Evolutionary conservation across 2,797 vertebrate species (phyloP).

Genomic region (Sebastes itinus): DNA sequence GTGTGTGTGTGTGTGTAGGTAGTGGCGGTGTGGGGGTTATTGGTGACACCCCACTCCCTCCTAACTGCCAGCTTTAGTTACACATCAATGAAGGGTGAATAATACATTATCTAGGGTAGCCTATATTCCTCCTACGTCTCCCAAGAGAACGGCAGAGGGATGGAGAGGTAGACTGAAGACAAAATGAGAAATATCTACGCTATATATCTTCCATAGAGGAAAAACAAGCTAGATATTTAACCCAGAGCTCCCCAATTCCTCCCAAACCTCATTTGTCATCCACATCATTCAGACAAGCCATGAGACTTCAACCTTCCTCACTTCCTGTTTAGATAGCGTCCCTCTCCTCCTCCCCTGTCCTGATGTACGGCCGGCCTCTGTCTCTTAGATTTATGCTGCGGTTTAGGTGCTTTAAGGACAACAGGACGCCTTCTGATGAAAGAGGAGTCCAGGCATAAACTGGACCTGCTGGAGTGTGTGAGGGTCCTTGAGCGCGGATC

Average conservation of each 20-base stretch:
- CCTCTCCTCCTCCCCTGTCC: background rate
- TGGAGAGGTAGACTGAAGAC: conserved; percentile 25
- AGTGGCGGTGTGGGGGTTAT: conserved; percentile 52
- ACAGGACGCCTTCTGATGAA: conserved; percentile 38
- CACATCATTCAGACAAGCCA: conserved; percentile 17
- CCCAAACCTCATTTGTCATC: conserved; percentile 12
- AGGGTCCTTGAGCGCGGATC: conserved; percentile 46
- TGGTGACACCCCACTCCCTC: conserved; percentile 63
- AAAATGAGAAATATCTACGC: conserved; percentile 24
- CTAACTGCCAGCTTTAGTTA: conserved; percentile 80
- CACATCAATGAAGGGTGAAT: conserved; percentile 84
- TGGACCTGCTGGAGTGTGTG: conserved; percentile 17
- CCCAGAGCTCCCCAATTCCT: background rate
- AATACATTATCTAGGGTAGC: conserved; percentile 79
- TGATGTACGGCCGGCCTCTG: conserved; percentile 6
- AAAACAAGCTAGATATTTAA: conserved; percentile 1
- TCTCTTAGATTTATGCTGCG: conserved; percentile 19
- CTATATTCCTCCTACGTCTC: conserved; percentile 50
- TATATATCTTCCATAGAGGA: background rate
- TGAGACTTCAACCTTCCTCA: conserved; percentile 17
- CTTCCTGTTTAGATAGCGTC: conserved; percentile 29
- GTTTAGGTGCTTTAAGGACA: conserved; percentile 37
- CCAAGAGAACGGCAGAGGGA: conserved; percentile 40
- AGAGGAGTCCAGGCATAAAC: conserved; percentile 31
- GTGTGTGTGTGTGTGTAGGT: conserved; percentile 27